These are phyloP conservation scores for Potorous gilbertii DNA, from an alignment of 2,797 vertebrate species.

Conservation along the genomic window DNA sequence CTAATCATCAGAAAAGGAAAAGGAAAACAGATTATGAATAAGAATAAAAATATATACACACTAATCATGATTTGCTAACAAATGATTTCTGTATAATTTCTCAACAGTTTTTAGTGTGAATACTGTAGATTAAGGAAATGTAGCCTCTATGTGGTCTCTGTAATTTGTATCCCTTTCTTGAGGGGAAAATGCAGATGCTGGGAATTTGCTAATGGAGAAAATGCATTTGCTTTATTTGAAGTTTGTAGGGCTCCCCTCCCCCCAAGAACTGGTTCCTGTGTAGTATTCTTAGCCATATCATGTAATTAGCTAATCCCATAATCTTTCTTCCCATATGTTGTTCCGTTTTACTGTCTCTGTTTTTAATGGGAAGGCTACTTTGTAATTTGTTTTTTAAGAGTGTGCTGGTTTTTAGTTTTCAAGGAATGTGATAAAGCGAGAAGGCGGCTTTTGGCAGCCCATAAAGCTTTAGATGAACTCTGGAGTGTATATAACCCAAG, in stretches of 20 bases:
- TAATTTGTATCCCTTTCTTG: neutral
- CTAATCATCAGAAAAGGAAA: neutral
- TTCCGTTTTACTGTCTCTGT: constrained; percentile 81
- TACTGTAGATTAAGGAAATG: constrained; percentile 13
- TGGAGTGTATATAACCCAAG: constrained; percentile 14
- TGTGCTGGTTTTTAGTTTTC: constrained; percentile 53
- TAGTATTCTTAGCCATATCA: constrained; percentile 84
- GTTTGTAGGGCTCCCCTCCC: constrained; percentile 13
- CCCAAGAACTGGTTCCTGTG: constrained; percentile 77
- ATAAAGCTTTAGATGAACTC: neutral
- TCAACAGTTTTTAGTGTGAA: neutral
- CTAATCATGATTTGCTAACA: neutral
- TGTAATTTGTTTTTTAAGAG: constrained; percentile 26
- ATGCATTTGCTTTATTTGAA: constrained; percentile 44
- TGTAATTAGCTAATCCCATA: constrained; percentile 91
- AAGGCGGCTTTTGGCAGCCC: constrained; percentile 37
- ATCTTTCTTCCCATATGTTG: constrained; percentile 90
- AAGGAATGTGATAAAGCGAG: constrained; percentile 49
- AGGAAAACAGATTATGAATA: neutral
- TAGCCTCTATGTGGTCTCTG: neutral
- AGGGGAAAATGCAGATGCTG: neutral
- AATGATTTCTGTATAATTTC: neutral
- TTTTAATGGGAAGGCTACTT: constrained; percentile 60
- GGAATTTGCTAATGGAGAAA: neutral
- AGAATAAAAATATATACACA: neutral